Conservation (phyloP, 23 tunicate genomes). For the Halocynthia roretzi region DNA sequence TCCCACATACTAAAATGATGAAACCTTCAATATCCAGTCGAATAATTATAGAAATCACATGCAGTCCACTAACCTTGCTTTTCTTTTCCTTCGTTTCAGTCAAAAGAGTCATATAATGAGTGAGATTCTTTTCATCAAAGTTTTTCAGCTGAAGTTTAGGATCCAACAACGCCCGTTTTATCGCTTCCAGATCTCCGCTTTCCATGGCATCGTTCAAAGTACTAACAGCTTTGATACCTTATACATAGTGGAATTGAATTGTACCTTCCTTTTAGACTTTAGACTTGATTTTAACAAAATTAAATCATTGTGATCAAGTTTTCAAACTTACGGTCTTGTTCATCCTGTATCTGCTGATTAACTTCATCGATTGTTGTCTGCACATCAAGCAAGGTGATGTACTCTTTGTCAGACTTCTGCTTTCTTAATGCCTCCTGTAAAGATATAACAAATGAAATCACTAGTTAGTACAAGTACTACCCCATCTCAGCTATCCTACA, state of each 20-base stretch:
- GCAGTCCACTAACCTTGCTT: slow-evolving; percentile 8
- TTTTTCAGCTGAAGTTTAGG: slow-evolving; percentile 67
- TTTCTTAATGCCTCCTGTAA: slow-evolving; percentile 61
- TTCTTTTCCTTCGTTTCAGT: slow-evolving; percentile 55
- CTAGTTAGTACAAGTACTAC: neutral
- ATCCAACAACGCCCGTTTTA: slow-evolving; percentile 65
- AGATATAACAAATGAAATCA: neutral
- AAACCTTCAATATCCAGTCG: neutral
- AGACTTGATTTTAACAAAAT: neutral
- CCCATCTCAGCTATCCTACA: no score
- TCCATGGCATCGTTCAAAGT: slow-evolving; percentile 70
- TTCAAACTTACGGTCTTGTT: slow-evolving; percentile 46
- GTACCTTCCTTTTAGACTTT: no score
- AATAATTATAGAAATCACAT: neutral
- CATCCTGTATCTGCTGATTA: slow-evolving; percentile 60
- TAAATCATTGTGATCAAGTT: no score
- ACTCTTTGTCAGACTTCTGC: slow-evolving; percentile 22
- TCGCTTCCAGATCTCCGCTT: slow-evolving; percentile 36
- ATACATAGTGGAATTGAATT: neutral
- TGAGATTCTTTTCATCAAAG: slow-evolving; percentile 65
- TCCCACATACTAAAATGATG: neutral
- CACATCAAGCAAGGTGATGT: slow-evolving; percentile 38
- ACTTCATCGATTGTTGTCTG: slow-evolving; percentile 53
- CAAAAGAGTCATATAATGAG: slow-evolving; percentile 71
- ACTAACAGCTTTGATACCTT: slow-evolving; percentile 83